Percentiles rank a stretch among this genome's conserved stretches.
Evolutionary conservation across 2,888 invertebrate species (phyloP).

Genomic region (Cheilosia vernalis): DNA sequence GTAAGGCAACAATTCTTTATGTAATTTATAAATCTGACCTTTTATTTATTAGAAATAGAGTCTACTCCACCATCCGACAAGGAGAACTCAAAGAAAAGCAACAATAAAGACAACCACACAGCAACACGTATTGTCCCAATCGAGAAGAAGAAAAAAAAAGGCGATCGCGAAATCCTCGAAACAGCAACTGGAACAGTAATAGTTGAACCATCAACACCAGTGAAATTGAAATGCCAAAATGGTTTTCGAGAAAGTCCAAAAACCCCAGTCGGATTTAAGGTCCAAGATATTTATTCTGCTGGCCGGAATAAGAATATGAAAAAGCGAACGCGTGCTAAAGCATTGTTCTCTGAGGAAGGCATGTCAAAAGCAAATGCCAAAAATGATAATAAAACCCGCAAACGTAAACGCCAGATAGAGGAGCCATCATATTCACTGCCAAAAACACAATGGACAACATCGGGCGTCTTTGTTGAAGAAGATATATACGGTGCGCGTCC

Average conservation of each 20-base stretch:
- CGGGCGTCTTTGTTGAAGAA: slow-evolving; percentile 77
- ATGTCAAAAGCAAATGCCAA: slow-evolving; percentile 2
- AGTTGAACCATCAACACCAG: slow-evolving; percentile 80
- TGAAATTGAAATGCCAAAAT: slow-evolving; percentile 35
- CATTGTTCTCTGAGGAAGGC: slow-evolving; percentile 44
- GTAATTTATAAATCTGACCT: no score
- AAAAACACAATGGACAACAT: slow-evolving; percentile 78
- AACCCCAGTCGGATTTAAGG: slow-evolving; percentile 78
- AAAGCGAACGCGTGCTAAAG: slow-evolving; percentile 29
- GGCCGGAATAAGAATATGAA: slow-evolving; percentile 64
- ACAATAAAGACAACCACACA: slow-evolving; percentile 7
- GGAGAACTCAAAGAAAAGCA: slow-evolving; percentile 54
- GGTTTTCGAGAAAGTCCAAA: slow-evolving; percentile 79
- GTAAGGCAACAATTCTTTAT: no score
- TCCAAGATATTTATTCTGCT: slow-evolving; percentile 72
- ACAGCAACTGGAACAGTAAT: slow-evolving; percentile 79
- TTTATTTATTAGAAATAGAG: slow-evolving; percentile 26
- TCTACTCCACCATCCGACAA: slow-evolving; percentile 60
- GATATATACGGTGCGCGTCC: slow-evolving; percentile 51
- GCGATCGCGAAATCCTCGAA: slow-evolving; percentile 47
- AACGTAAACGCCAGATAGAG: slow-evolving; percentile 70
- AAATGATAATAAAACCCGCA: slow-evolving; percentile 47
- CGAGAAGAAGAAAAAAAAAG: slow-evolving; percentile 40
- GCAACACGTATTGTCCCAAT: no score
- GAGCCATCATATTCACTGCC: slow-evolving; percentile 72